A percentile compares a stretch with the other conserved stretches of the same genome.
phyloP scores from a whole-genome alignment of 2,888 invertebrate genomes.

The Odontocerum albicorne region DNA sequence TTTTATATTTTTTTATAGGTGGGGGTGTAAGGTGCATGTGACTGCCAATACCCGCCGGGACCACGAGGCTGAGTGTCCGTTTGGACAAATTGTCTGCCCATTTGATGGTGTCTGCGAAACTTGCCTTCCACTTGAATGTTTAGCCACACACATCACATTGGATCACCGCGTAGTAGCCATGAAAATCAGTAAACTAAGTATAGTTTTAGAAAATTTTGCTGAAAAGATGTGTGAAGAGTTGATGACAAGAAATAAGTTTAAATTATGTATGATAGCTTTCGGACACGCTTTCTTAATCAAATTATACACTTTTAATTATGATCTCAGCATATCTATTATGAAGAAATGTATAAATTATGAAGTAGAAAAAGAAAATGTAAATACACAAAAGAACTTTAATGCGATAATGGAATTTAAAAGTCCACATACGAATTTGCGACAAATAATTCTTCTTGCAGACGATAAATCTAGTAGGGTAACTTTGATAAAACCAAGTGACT shows the following conservation, averaged over 20 bases:
- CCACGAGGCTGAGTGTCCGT: slow-evolving; percentile 54
- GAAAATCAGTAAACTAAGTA: slow-evolving; percentile 55
- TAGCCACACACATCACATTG: slow-evolving; percentile 49
- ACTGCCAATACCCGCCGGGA: slow-evolving; percentile 48
- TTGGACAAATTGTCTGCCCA: slow-evolving; percentile 53
- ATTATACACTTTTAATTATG: slow-evolving; percentile 56
- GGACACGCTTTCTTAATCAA: slow-evolving; percentile 57
- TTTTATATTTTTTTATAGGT: slow-evolving; percentile 44
- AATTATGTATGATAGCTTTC: slow-evolving; percentile 51
- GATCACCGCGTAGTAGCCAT: slow-evolving; percentile 54
- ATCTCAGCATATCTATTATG: slow-evolving; percentile 54
- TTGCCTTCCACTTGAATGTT: slow-evolving; percentile 49
- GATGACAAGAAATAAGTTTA: slow-evolving; percentile 55
- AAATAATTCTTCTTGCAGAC: no score
- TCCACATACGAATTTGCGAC: no score
- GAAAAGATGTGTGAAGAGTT: slow-evolving; percentile 54
- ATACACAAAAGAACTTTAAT: background rate
- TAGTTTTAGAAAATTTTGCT: slow-evolving; percentile 56
- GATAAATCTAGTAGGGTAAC: no score
- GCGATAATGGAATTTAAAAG: background rate
- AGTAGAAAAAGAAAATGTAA: slow-evolving; percentile 41
- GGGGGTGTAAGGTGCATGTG: slow-evolving; percentile 53
- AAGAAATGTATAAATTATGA: slow-evolving; percentile 52
- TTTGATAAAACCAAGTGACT: no score
- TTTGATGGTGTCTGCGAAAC: slow-evolving; percentile 52